A percentile compares a stretch with the other conserved stretches of the same genome.
phyloP scores from a whole-genome alignment of 2,797 vertebrate genomes.

The Peromyscus aztecus region DNA sequence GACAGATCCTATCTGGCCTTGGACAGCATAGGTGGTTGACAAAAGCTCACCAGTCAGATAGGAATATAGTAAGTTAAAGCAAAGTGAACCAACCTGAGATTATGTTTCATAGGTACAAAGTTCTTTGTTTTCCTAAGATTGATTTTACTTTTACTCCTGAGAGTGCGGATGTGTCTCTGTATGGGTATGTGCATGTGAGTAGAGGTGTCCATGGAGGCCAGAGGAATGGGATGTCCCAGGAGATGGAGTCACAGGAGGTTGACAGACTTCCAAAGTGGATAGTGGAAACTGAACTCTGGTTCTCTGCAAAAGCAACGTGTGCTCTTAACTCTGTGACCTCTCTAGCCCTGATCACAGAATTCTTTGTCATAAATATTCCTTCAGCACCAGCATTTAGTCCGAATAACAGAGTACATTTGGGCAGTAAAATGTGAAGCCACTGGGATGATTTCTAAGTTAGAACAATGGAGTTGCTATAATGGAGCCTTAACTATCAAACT shows the following conservation, averaged over 20 bases:
- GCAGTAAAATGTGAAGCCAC: not conserved
- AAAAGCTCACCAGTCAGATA: not conserved
- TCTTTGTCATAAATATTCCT: constrained; percentile 3
- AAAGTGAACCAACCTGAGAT: not conserved
- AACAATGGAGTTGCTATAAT: not conserved
- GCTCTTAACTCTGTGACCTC: not conserved
- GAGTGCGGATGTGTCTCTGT: not conserved
- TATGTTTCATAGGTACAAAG: not conserved
- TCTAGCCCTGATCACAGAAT: not conserved
- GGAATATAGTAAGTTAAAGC: not conserved
- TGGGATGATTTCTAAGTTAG: not conserved
- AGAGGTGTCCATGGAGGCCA: not conserved
- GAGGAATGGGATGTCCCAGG: not conserved
- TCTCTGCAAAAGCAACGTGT: not conserved
- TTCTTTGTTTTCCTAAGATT: not conserved
- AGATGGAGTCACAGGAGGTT: not conserved
- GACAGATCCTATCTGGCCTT: not conserved
- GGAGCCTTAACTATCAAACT: not conserved
- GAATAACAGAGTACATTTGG: not conserved
- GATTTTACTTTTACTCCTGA: too few relatives aligned
- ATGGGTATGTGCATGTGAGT: not conserved
- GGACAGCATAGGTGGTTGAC: not conserved
- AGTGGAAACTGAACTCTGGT: not conserved
- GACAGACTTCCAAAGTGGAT: not conserved
- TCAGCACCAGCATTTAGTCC: not conserved